A percentile compares a stretch with the other conserved stretches of the same genome.
Conservation (phyloP, 2,113 vertebrate species). For the Isurus oxyrinchus region DNA sequence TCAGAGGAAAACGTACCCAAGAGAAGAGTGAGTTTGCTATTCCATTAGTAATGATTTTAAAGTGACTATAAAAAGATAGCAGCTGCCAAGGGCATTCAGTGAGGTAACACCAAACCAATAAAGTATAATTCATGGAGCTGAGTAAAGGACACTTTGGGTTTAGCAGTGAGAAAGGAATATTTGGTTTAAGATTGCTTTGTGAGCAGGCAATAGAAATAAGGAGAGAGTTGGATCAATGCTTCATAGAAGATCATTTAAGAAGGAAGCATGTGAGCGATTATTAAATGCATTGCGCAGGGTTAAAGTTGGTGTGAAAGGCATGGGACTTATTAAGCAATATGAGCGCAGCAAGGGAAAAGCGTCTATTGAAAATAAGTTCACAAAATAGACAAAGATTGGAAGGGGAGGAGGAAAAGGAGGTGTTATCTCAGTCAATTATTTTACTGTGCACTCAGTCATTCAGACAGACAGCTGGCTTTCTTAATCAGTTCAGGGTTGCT, state of each 20-base stretch:
- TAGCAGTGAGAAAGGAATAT: neutral
- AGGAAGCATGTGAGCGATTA: neutral
- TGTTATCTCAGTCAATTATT: neutral
- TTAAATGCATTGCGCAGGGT: neutral
- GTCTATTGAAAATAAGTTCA: neutral
- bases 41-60: neutral
- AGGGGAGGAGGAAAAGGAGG: neutral
- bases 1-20: neutral
- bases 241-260: neutral
- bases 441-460: neutral
- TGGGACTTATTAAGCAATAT: neutral
- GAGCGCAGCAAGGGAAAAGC: neutral
- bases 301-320: neutral
- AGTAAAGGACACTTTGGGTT: neutral
- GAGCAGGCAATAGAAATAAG: neutral
- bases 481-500: neutral
- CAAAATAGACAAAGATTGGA: neutral
- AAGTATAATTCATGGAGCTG: neutral
- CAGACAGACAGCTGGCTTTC: neutral
- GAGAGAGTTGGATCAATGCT: neutral
- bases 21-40: neutral
- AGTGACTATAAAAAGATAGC: neutral
- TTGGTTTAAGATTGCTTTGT: neutral
- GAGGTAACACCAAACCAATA: neutral
- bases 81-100: neutral